A percentile compares a stretch with the other conserved stretches of the same genome.
Conservation (phyloP, 2,113 vertebrate species). For the Nothocercus julius region DNA sequence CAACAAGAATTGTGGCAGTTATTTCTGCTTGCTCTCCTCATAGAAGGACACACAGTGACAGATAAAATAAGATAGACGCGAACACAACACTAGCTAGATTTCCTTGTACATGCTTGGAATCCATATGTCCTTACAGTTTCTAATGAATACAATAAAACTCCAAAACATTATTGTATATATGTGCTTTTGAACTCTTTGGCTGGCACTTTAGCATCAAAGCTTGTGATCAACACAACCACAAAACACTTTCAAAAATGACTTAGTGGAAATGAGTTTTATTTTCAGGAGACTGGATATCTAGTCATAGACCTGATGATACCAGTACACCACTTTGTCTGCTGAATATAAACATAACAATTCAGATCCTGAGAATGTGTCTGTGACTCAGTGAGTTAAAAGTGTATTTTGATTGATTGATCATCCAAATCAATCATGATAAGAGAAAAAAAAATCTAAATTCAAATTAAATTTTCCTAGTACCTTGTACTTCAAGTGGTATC, state of each 20-base stretch:
- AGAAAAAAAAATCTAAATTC: background rate
- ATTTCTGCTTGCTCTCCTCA: background rate
- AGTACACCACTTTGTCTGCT: background rate
- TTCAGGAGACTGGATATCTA: background rate
- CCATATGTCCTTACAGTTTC: background rate
- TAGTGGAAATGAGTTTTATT: background rate
- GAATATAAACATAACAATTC: background rate
- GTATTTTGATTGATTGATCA: background rate
- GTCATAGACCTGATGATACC: background rate
- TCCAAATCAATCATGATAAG: background rate
- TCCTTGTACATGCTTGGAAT: background rate
- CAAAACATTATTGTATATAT: background rate
- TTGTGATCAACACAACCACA: background rate
- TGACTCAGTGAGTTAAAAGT: slow-evolving; percentile 9
- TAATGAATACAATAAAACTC: background rate
- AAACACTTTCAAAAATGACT: background rate
- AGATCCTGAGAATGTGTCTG: background rate
- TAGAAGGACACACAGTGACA: background rate
- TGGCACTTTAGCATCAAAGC: background rate
- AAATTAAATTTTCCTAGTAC: background rate
- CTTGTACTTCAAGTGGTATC: background rate
- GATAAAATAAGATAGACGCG: background rate
- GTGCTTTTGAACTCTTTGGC: background rate
- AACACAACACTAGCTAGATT: background rate
- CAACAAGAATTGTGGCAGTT: background rate